Evolutionary conservation across 2,113 vertebrate species (phyloP), one percentile per base, ranked within the genome.

Genomic region (Limanda limanda): DNA sequence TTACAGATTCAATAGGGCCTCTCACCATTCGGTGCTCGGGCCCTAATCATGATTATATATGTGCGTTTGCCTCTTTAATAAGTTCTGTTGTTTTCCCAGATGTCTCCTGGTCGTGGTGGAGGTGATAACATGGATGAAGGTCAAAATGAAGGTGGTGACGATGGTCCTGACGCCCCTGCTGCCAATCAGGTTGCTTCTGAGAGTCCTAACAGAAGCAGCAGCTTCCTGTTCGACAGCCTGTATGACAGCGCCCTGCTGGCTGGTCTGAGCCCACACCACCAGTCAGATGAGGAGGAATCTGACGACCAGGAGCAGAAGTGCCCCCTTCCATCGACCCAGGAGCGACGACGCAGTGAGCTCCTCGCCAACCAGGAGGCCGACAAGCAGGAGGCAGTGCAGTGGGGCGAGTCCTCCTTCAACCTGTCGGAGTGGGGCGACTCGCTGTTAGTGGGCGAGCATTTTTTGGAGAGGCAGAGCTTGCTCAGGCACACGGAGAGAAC

Each of bases 211-310:
- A 89, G 95, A 79, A 99, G 97, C 81, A 94, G 95, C 63, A 95
- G 93, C 90, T 96, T 98, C 83, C 88, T 99, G 4, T 99, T 99
- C 73, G 96, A 98, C 78, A 97, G 97, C 90, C 95, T 97, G 68
- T 93, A 88, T 75, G 94, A 96, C 68, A 92, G 90, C 74, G 92
- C 92, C 67, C 79, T 94, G 64, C 89, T 95, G 69, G 86, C 77
- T 59, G 90, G 73, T 48, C 76, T 88, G 52, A 91, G 76, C 59
- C 83, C 71, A 3, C 62, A 77, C 8, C 71, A 83, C 42, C 71
- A 73, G 25, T 80, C 72, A 24, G 63, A 31, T 8, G 84, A 92
- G 45, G 92, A 90, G 14, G 87, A 90, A 74, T 87, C 80, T 40
- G 71, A 71, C 4, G 56, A 70, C 67, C 71, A 64, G 52, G 71